phyloP scores from a whole-genome alignment of 2,888 invertebrate species.

The Nemapogon koenigi region DNA sequence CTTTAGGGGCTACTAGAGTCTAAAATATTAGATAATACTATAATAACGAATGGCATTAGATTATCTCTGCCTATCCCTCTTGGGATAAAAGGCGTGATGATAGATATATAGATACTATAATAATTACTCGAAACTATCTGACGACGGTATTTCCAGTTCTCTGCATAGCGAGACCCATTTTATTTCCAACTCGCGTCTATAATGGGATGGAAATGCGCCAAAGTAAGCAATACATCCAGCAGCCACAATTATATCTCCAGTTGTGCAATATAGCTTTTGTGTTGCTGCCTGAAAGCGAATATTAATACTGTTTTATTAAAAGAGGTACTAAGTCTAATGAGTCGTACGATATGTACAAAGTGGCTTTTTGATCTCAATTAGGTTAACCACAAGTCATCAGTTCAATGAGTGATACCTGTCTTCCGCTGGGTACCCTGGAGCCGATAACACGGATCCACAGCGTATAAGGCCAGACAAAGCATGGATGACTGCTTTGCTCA shows the following conservation, averaged over 20 bases:
- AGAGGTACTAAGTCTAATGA: too few relatives aligned
- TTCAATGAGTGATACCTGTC: too few relatives aligned
- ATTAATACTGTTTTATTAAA: too few relatives aligned
- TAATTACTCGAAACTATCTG: slow-evolving; percentile 67
- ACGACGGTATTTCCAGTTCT: slow-evolving; percentile 73
- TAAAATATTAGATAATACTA: neutral
- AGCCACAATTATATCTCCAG: slow-evolving; percentile 87
- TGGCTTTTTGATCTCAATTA: too few relatives aligned
- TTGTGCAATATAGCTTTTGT: slow-evolving; percentile 71
- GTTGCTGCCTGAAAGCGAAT: slow-evolving; percentile 69
- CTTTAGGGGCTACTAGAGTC: neutral
- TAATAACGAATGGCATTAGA: slow-evolving; percentile 14
- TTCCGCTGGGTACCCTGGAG: too few relatives aligned
- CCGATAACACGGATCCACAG: too few relatives aligned
- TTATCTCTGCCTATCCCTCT: neutral
- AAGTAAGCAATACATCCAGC: slow-evolving; percentile 90
- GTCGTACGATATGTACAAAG: too few relatives aligned
- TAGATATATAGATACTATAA: neutral
- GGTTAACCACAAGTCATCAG: too few relatives aligned
- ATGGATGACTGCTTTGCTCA: too few relatives aligned
- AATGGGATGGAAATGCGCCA: slow-evolving; percentile 84
- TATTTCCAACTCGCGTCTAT: slow-evolving; percentile 70
- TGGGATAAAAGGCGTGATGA: neutral
- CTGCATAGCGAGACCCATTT: slow-evolving; percentile 75
- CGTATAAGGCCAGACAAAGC: too few relatives aligned